Conservation (phyloP, 1,140 invertebrate species). For the Bombus ignitus region DNA sequence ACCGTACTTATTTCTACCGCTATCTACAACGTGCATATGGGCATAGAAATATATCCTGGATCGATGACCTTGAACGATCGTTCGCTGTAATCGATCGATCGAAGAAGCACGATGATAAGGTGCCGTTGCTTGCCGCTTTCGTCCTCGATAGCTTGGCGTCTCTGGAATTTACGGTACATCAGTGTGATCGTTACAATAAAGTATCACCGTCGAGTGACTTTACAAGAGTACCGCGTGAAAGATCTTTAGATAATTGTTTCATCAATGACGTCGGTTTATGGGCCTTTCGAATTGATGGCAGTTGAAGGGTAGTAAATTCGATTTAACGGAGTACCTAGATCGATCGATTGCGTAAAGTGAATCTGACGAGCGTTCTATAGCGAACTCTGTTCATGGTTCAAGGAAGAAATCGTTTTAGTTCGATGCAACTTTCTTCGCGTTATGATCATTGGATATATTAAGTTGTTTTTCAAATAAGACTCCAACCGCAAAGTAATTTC, state of each 20-base stretch:
- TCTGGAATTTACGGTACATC: not conserved
- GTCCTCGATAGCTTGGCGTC: not conserved
- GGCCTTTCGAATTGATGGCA: not conserved
- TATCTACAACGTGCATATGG: not conserved
- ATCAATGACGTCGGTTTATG: not conserved
- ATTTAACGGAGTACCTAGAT: too few relatives aligned
- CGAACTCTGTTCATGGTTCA: not conserved
- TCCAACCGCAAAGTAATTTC: not conserved
- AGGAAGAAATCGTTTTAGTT: not conserved
- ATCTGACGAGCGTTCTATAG: not conserved
- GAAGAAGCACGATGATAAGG: slow-evolving; percentile 5
- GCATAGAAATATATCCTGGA: not conserved
- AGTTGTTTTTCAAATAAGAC: not conserved
- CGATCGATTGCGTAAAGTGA: not conserved
- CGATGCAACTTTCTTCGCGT: not conserved
- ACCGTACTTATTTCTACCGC: not conserved
- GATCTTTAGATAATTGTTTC: not conserved
- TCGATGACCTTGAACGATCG: slow-evolving; percentile 41
- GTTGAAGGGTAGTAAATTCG: not conserved
- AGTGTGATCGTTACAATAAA: not conserved
- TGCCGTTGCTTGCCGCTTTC: slow-evolving; percentile 43
- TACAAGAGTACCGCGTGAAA: not conserved
- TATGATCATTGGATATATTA: not conserved
- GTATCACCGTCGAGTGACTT: not conserved
- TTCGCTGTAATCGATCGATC: slow-evolving; percentile 5